phyloP scores from a whole-genome alignment of 2,797 vertebrate genomes.

The Lepidocolaptes lacrymiger region DNA sequence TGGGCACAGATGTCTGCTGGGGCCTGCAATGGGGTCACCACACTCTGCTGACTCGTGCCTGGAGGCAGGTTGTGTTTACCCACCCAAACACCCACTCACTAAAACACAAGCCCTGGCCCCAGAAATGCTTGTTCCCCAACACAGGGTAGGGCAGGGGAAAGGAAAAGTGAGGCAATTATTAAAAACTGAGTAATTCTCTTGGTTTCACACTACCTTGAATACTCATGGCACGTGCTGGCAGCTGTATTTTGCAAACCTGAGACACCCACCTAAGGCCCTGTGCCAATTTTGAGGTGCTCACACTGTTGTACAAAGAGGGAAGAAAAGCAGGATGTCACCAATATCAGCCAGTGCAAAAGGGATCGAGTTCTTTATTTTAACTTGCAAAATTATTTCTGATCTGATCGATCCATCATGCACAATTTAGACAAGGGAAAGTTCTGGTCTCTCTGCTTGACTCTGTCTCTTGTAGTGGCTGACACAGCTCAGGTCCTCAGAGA shows the following conservation, averaged over 20 bases:
- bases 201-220: background rate
- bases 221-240: background rate
- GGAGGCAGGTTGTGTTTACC: background rate
- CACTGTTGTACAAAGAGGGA: rapidly evolving
- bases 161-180: background rate
- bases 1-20: conserved; percentile 74
- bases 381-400: background rate
- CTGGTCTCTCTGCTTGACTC: background rate
- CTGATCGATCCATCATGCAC: background rate
- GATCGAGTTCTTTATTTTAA: background rate
- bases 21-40: conserved; percentile 36
- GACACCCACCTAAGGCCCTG: background rate
- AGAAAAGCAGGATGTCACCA: background rate
- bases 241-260: background rate
- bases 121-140: background rate
- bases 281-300: background rate
- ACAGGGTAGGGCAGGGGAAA: background rate
- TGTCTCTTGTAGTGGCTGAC: background rate
- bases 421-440: background rate
- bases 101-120: background rate
- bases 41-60: conserved; percentile 50
- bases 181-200: background rate
- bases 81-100: background rate
- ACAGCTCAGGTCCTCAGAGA: background rate
- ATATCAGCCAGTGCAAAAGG: background rate